phyloP scores from a whole-genome alignment of 2,888 invertebrate species.

The Melikaiella ostensackeni region DNA sequence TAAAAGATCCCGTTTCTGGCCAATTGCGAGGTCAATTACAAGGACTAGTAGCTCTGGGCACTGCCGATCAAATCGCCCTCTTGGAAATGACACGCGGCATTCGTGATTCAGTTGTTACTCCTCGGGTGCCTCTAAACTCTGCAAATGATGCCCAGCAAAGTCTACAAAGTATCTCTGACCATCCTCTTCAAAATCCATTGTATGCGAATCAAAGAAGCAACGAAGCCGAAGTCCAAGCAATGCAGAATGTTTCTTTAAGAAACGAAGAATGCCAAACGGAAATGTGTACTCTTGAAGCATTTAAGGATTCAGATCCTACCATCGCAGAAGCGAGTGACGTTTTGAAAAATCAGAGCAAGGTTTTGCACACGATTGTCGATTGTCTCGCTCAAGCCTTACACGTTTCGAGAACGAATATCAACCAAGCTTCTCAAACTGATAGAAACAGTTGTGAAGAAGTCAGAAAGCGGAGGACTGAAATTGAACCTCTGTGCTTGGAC shows the following conservation, averaged over 20 bases:
- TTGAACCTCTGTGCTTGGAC: conserved; percentile 56
- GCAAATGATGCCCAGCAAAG: conserved; percentile 18
- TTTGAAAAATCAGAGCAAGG: conserved; percentile 42
- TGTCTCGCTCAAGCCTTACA: conserved; percentile 61
- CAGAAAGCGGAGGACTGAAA: conserved; percentile 34
- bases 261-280: conserved; percentile 70
- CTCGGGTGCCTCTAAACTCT: conserved; percentile 8
- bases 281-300: conserved; percentile 57
- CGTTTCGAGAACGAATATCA: conserved; percentile 58
- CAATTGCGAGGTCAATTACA: conserved; percentile 79
- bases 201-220: background rate
- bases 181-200: background rate
- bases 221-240: conserved; percentile 5
- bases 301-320: conserved; percentile 52
- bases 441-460: conserved; percentile 35
- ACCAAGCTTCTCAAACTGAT: conserved; percentile 59
- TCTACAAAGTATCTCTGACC: background rate
- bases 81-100: conserved; percentile 77
- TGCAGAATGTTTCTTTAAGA: conserved; percentile 42
- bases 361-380: conserved; percentile 64
- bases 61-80: conserved; percentile 80
- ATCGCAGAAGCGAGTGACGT: conserved; percentile 48
- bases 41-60: conserved; percentile 81
- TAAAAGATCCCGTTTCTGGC: conserved; percentile 77
- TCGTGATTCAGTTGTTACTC: conserved; percentile 57